Evolutionary conservation across 2,888 invertebrate genomes (phyloP), one percentile per base, ranked within the genome.

Genomic region (Thereva unica): DNA sequence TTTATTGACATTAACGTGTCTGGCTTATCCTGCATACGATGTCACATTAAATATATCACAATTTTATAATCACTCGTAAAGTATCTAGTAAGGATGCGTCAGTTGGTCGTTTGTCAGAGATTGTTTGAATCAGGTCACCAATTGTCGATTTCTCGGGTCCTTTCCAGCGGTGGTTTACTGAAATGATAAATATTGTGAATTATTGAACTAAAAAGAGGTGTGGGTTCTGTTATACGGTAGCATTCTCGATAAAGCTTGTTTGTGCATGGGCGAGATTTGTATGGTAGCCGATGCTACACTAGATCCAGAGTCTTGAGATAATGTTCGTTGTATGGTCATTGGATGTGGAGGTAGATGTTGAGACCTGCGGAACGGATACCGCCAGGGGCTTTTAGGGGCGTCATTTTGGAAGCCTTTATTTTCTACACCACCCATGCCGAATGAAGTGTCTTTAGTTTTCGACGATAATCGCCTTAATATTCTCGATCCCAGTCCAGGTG

Each of bases 401-500:
- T 87, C 87, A 76, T 74, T 75, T 74, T 89, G 89, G 76, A 87
- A 91, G 44, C 85, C 89, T 63, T 87, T 86, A 75, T 90, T 91
- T 67, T 61, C 73, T 69, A 78, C 82, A 9, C 63, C 61, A 35
- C 40, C 23, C 8, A 47, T 40, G 82, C 80, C 23, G 83, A 78
- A 81, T 83, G 81, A 2, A 83, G 67, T 61, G 52, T 89, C 88
- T 7, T 86, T 83, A 5, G 87, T 88, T 77, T 89, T 90, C 4
- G 89, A 90, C 49, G 89, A 90, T 54, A 90, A 78, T 71, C 90
- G 85, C 75, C 90, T 86, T 72, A 91, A 82, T 76, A 92, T 90
- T 76, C 89, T 86, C 68, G 89, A 84, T 3, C 88, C 87, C 12
- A 88, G 75, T n/a, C 82, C 82, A 0, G 84, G 83, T 12, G 85